Percentiles rank a stretch among this genome's conserved stretches.
phyloP scores from a whole-genome alignment of 2,888 invertebrate species.

The Lasioglossum pauxillum region DNA sequence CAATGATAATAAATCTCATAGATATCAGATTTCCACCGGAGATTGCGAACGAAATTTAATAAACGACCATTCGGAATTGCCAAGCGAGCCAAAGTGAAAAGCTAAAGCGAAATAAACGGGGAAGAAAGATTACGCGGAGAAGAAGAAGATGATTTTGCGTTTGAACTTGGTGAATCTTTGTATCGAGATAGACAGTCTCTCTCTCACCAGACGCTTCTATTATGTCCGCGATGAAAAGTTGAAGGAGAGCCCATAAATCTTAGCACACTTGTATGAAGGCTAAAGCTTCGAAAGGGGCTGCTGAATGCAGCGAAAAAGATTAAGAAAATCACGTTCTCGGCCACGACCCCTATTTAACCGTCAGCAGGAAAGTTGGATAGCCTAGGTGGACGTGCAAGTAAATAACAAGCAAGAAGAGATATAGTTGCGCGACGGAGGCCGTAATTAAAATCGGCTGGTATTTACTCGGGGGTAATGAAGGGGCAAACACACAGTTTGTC shows the following conservation, averaged over 20 bases:
- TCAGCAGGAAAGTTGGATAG: slow-evolving; percentile 79
- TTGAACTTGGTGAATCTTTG: background rate
- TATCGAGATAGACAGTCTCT: background rate
- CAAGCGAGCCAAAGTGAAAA: slow-evolving; percentile 3
- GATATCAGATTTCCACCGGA: background rate
- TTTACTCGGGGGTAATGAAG: slow-evolving; percentile 83
- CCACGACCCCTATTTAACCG: slow-evolving; percentile 75
- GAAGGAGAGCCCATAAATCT: slow-evolving; percentile 14
- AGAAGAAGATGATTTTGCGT: background rate
- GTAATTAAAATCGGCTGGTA: slow-evolving; percentile 83
- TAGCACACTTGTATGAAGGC: background rate
- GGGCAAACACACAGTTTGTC: slow-evolving; percentile 83
- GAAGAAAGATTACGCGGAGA: background rate
- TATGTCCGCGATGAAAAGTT: background rate
- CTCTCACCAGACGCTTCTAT: background rate
- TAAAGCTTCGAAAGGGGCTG: background rate
- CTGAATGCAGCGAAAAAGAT: slow-evolving; percentile 22
- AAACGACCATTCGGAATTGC: slow-evolving; percentile 6
- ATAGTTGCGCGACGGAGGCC: slow-evolving; percentile 76
- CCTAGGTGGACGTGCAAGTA: slow-evolving; percentile 76
- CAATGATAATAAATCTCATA: background rate
- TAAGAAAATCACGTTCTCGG: slow-evolving; percentile 63
- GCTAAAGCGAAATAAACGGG: background rate
- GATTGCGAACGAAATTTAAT: slow-evolving; percentile 1
- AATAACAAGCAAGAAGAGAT: slow-evolving; percentile 82